Evolutionary conservation across 2,797 vertebrate species (phyloP).

Genomic region (Sebastes matsubarae): DNA sequence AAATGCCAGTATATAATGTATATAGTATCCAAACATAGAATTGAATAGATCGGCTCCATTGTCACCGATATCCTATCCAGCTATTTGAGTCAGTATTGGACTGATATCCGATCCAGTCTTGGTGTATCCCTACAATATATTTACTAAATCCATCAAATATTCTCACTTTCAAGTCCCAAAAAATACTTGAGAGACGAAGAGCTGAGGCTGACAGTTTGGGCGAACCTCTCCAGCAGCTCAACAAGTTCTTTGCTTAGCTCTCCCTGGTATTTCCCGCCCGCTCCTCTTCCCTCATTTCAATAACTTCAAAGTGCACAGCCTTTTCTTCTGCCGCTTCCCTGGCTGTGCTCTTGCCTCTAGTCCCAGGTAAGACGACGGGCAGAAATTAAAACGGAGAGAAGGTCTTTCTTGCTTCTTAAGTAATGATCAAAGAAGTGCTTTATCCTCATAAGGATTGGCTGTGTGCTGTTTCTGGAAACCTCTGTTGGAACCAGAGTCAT

Average conservation of each 20-base stretch:
- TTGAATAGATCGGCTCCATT: too few relatives aligned
- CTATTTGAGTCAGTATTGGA: too few relatives aligned
- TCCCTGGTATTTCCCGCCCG: constrained; percentile 47
- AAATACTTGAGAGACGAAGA: constrained; percentile 20
- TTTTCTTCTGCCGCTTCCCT: constrained; percentile 49
- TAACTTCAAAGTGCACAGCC: constrained; percentile 71
- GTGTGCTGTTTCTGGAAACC: constrained; percentile 53
- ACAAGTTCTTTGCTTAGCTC: constrained; percentile 52
- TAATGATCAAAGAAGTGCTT: constrained; percentile 73
- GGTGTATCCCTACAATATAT: too few relatives aligned
- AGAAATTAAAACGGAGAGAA: constrained; percentile 68
- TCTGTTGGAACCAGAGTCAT: constrained; percentile 54
- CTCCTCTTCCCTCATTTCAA: constrained; percentile 63
- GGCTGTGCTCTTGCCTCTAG: constrained; percentile 51
- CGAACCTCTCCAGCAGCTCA: constrained; percentile 39
- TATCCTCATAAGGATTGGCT: constrained; percentile 56
- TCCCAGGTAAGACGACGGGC: constrained; percentile 61
- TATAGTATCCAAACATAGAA: too few relatives aligned
- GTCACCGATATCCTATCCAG: too few relatives aligned
- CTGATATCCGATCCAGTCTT: too few relatives aligned
- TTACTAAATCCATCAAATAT: constrained; percentile 28
- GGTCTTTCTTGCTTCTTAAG: constrained; percentile 65
- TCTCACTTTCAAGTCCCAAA: constrained; percentile 30
- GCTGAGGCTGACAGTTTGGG: constrained; percentile 37
- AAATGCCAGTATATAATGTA: too few relatives aligned